These are phyloP conservation scores for Tapirus indicus DNA, from an alignment of 2,797 vertebrate genomes.

Conservation along the genomic window DNA sequence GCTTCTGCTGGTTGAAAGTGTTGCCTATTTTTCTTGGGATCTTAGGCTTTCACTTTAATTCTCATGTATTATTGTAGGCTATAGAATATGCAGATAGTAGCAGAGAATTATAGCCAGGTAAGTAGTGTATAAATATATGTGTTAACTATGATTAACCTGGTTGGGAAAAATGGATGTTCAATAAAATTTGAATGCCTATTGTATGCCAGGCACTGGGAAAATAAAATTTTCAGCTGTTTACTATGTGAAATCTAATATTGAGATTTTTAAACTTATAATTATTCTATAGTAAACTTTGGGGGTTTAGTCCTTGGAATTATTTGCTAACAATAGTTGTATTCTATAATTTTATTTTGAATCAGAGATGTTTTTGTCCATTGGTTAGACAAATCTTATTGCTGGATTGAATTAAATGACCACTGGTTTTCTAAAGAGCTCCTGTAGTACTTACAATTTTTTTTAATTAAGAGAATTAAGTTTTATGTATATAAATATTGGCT, in stretches of 20 bases:
- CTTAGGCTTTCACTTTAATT: background rate
- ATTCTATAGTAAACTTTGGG: background rate
- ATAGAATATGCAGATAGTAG: background rate
- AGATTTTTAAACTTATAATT: background rate
- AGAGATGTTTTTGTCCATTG: background rate
- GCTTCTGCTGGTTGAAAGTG: background rate
- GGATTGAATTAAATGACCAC: background rate
- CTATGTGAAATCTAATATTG: background rate
- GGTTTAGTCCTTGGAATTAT: background rate
- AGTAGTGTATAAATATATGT: background rate
- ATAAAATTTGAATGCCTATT: background rate
- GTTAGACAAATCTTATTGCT: background rate
- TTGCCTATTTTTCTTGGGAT: background rate
- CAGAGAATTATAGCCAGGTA: background rate
- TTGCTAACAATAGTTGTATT: background rate
- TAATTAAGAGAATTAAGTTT: conserved; percentile 3
- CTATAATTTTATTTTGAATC: background rate
- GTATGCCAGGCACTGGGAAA: background rate
- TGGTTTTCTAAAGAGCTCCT: background rate
- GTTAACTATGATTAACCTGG: background rate
- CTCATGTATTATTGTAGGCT: background rate
- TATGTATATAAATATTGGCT: conserved; percentile 7
- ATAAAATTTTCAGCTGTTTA: background rate
- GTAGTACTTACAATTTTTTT: background rate
- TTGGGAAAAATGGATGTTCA: background rate